These are phyloP conservation scores for Elaphurus davidianus DNA, from an alignment of 2,113 vertebrate species.

Conservation along the genomic window DNA sequence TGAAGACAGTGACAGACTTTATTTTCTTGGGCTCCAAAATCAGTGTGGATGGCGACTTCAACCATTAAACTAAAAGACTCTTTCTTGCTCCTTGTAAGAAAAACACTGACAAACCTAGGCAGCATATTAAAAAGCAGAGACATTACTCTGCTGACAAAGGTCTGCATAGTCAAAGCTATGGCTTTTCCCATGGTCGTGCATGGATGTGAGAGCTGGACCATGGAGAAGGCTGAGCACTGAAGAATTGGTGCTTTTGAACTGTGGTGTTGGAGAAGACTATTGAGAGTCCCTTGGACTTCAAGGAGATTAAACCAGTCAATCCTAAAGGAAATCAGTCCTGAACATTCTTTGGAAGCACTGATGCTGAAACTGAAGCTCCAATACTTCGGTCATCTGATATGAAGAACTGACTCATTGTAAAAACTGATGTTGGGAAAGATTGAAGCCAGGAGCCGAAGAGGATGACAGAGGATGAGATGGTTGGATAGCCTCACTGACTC, in stretches of 20 bases:
- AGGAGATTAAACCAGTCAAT: background rate
- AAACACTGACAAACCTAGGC: background rate
- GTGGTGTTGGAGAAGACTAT: background rate
- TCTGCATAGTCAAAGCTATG: background rate
- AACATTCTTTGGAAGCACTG: background rate
- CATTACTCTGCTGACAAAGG: background rate
- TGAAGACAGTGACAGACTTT: background rate
- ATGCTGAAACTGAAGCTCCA: background rate
- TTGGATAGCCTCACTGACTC: accelerated
- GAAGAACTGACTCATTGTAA: background rate
- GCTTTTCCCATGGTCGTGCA: background rate
- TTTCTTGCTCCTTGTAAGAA: background rate
- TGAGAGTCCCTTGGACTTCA: background rate
- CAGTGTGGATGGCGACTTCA: background rate
- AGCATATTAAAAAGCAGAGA: background rate
- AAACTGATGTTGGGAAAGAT: background rate
- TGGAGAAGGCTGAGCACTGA: background rate
- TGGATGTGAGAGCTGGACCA: background rate
- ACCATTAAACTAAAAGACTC: background rate
- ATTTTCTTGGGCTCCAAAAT: background rate
- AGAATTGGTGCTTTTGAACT: background rate
- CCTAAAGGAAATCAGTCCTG: background rate
- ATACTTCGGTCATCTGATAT: background rate
- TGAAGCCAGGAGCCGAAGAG: background rate
- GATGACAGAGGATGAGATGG: background rate